A percentile compares a stretch with the other conserved stretches of the same genome.
These are phyloP conservation scores for Solenopsis fugax DNA, from an alignment of 1,140 invertebrate species.

Conservation along the genomic window DNA sequence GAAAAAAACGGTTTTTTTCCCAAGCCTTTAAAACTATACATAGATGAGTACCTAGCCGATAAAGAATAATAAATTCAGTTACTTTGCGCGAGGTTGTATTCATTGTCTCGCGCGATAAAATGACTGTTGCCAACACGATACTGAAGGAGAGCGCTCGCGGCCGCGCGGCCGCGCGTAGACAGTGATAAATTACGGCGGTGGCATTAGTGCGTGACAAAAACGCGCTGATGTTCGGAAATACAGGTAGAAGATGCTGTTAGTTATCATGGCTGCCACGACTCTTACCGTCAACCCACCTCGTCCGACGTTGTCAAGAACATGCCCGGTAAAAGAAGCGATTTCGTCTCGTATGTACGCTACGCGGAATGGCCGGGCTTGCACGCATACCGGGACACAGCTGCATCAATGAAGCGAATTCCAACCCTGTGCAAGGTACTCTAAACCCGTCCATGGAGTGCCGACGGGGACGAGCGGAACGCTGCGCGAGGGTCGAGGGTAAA, in stretches of 20 bases:
- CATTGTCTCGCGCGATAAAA: slow-evolving; percentile 60
- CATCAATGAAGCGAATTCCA: slow-evolving; percentile 66
- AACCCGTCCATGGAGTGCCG: neutral
- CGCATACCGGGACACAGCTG: slow-evolving; percentile 26
- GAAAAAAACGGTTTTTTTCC: no score
- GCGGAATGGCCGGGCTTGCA: slow-evolving; percentile 27
- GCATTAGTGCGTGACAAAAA: slow-evolving; percentile 65
- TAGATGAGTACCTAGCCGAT: neutral
- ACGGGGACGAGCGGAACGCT: slow-evolving; percentile 64
- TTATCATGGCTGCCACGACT: slow-evolving; percentile 46
- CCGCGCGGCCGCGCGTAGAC: slow-evolving; percentile 2
- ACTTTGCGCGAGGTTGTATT: slow-evolving; percentile 44
- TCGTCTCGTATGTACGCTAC: neutral
- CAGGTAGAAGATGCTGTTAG: slow-evolving; percentile 65
- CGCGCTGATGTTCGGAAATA: slow-evolving; percentile 63
- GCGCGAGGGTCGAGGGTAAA: slow-evolving; percentile 79
- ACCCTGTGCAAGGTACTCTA: slow-evolving; percentile 45
- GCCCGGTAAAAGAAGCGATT: slow-evolving; percentile 12
- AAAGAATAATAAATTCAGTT: slow-evolving; percentile 63
- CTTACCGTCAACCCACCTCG: slow-evolving; percentile 31
- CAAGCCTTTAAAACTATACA: no score
- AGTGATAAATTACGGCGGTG: slow-evolving; percentile 62
- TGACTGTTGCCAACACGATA: slow-evolving; percentile 42
- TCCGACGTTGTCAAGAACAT: slow-evolving; percentile 37
- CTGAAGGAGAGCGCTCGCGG: slow-evolving; percentile 11